phyloP scores from a whole-genome alignment of 1,140 invertebrate genomes.

The Papilio aristodemus region DNA sequence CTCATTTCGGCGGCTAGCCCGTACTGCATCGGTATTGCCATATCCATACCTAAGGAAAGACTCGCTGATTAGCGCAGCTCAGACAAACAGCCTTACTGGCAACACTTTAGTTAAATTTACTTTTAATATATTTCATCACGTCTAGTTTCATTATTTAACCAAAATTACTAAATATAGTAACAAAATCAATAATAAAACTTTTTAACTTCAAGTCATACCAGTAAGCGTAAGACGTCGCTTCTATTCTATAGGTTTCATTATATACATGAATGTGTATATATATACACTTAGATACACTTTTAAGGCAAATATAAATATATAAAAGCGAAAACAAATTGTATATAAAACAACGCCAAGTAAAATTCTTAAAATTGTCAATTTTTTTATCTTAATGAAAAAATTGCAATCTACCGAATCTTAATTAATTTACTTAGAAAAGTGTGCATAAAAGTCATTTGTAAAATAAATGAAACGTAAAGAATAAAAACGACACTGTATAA shows the following conservation, averaged over 20 bases:
- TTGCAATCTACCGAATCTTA: too few relatives aligned
- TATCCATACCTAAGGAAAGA: constrained; percentile 70
- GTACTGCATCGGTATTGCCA: constrained; percentile 69
- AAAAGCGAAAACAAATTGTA: too few relatives aligned
- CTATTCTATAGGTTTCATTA: neutral
- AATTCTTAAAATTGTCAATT: too few relatives aligned
- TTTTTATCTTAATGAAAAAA: too few relatives aligned
- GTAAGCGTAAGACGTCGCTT: neutral
- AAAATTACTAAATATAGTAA: too few relatives aligned
- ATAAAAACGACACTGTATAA: constrained; percentile 15
- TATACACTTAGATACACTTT: too few relatives aligned
- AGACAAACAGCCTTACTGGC: neutral
- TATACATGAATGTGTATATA: too few relatives aligned
- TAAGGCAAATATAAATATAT: too few relatives aligned
- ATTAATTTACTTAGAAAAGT: too few relatives aligned
- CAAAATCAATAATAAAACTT: neutral
- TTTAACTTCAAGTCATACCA: neutral
- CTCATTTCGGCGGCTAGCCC: constrained; percentile 64
- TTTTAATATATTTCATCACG: too few relatives aligned
- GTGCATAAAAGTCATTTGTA: neutral
- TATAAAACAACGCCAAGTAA: too few relatives aligned
- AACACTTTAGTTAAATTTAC: neutral
- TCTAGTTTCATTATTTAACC: too few relatives aligned
- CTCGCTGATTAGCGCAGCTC: constrained; percentile 43
- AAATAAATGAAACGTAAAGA: constrained; percentile 12